phyloP scores from a whole-genome alignment of 64 coral and sea anemone genomes.

The Porites lutea region DNA sequence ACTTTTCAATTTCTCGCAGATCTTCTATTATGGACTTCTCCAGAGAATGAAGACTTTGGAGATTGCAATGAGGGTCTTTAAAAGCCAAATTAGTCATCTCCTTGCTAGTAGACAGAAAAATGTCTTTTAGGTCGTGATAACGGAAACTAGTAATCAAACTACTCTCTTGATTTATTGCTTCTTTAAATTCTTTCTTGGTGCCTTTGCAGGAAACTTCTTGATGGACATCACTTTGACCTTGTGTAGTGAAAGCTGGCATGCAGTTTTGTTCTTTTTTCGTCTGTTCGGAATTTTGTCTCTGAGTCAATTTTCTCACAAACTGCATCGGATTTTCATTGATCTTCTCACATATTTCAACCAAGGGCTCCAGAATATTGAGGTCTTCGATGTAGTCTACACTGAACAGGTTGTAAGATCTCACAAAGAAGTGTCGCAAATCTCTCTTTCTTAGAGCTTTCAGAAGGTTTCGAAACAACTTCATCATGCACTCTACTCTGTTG shows the following conservation, averaged over 20 bases:
- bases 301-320: slow-evolving; percentile 22
- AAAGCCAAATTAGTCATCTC: neutral
- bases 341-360: slow-evolving; percentile 34
- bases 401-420: slow-evolving; percentile 67
- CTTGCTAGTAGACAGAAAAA: neutral
- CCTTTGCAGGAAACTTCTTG: neutral
- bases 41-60: neutral
- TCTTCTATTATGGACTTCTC: slow-evolving; percentile 1
- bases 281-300: neutral
- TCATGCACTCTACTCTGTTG: slow-evolving; percentile 58
- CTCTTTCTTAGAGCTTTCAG: slow-evolving; percentile 3
- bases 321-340: slow-evolving; percentile 45
- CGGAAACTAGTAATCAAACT: neutral
- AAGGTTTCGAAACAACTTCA: slow-evolving; percentile 2
- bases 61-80: neutral
- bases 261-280: neutral
- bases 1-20: neutral
- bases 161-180: too few species aligned
- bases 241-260: neutral
- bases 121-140: slow-evolving; percentile 1
- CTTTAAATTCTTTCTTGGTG: neutral
- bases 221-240: neutral
- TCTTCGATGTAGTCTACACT: slow-evolving; percentile 38
- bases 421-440: slow-evolving; percentile 63
- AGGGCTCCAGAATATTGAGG: neutral